Base-by-base conservation (phyloP, 2,113 vertebrate species). In the Electrona antarctica region DNA sequence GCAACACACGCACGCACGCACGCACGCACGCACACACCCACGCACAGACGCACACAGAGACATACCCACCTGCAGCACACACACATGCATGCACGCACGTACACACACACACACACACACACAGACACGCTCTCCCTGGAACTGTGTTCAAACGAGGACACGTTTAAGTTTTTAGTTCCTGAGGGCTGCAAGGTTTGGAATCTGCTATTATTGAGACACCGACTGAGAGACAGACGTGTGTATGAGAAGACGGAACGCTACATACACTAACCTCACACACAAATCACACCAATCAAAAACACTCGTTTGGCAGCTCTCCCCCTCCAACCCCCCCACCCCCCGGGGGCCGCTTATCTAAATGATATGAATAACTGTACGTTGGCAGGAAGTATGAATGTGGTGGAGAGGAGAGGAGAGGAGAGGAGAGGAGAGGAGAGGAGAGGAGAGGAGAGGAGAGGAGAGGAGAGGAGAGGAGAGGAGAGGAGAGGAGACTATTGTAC, bases 231-330 rank as follows among this genome's bases (percentile, higher is more conserved):
- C 54, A 52, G 9, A 69, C 29, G 65, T 70, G 64, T 15, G 7
- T 76, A 33, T 78, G 57, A 74, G 60, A 8, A 73, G 78, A 77
- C 83, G 2, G 65, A 79, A 74, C 74, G 64, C 83, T 76, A 69
- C 47, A 79, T 77, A 80, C 83, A 88, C 79, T 88, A 79, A 87
- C 81, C 74, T 83, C 65, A 83, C 60, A 80, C 64, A 84, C 61
- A 87, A 76, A 83, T 79, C 56, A 73, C 74, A 81, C 80, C 74
- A 57, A 82, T 90, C 86, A 80, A 84, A 84, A 84, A 77, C 68
- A 74, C 62, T 85, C 67, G 69, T 84, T 82, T 88, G 85, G 79
- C 84, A 88, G 85, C 9, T 82, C 58, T 75, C 46, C 33, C 74
- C 86, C 67, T 2, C 21, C 21, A 1, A 21, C 21, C 21, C 21